Evolutionary conservation across 2,797 vertebrate species (phyloP).

Genomic region (Micrastur ruficollis): DNA sequence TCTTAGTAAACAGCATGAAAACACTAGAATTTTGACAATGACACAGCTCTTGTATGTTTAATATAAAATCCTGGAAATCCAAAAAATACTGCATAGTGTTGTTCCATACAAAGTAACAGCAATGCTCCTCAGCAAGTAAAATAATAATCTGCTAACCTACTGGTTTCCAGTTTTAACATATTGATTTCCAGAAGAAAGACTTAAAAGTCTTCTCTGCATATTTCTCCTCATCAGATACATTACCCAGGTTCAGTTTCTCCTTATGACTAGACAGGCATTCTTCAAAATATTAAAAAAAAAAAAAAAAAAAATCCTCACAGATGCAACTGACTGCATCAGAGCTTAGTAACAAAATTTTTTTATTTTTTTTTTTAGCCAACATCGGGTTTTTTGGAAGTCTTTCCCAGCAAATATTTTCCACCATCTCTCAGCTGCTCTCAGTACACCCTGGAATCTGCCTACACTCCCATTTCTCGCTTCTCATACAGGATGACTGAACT

Average conservation of each 20-base stretch:
- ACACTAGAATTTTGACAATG: neutral
- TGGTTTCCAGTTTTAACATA: neutral
- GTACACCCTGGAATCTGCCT: neutral
- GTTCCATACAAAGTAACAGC: neutral
- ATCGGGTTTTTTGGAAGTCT: neutral
- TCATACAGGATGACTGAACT: neutral
- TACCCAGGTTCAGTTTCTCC: neutral
- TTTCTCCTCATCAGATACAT: neutral
- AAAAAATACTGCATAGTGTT: neutral
- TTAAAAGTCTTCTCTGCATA: neutral
- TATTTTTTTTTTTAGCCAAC: neutral
- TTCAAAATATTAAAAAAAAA: neutral
- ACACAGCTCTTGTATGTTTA: neutral
- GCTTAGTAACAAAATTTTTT: neutral
- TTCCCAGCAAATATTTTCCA: neutral
- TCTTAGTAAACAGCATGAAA: neutral
- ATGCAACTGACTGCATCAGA: neutral
- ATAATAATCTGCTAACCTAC: neutral
- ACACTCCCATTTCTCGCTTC: neutral
- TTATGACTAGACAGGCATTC: neutral
- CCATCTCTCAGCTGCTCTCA: neutral
- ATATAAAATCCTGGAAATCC: neutral
- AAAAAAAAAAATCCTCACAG: neutral
- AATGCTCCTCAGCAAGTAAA: neutral
- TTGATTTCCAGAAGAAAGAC: neutral